Base-by-base conservation (phyloP, 2,113 vertebrate species). In the Redunca redunca region DNA sequence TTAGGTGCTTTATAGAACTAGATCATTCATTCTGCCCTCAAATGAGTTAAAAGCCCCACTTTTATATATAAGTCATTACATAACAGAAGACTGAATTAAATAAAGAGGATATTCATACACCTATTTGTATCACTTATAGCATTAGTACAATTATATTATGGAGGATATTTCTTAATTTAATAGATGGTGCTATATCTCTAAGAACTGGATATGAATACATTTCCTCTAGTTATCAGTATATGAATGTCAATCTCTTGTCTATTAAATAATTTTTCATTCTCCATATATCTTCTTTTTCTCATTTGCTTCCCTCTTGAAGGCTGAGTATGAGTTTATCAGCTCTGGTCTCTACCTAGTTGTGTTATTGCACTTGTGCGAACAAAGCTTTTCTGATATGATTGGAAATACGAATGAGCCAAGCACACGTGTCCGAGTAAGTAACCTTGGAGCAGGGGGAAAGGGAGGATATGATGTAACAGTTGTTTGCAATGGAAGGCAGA, bases 261-360 rank as follows among this genome's bases (percentile, higher is more conserved):
- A 62, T 62, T 97, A 90, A 40, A 40, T 40, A 40, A 97, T 96
- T 93, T 98, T 97, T 98, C 9, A 74, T 95, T 97, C 60, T 97
- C n/a, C 33, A 15, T 95, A 36, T 98, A 71, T 97, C 82, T 96
- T 94, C 10, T 33, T 97, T 94, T 91, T 96, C 36, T 97, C 25
- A 52, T 98, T 97, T 97, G 74, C 95, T 98, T 97, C 96, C 84
- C 90, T 83, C 2, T 94, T 98, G 26, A 99, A 99, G 99, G 99
- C 99, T 23, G 99, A 99, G 97, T 99, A 99, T 94, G 99, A 99
- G 98, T 99, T 99, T 98, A 99, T 99, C 99, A 99, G 99, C 99
- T 99, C 99, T 92, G 99, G 99, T 52, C 99, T 99, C 91, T 99
- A 99, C 98, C 99, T 99, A 98, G 99, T 99, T 98, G 99, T 99